phyloP scores from a whole-genome alignment of 2,113 vertebrate genomes.

The Tychaedon coryphoeus region DNA sequence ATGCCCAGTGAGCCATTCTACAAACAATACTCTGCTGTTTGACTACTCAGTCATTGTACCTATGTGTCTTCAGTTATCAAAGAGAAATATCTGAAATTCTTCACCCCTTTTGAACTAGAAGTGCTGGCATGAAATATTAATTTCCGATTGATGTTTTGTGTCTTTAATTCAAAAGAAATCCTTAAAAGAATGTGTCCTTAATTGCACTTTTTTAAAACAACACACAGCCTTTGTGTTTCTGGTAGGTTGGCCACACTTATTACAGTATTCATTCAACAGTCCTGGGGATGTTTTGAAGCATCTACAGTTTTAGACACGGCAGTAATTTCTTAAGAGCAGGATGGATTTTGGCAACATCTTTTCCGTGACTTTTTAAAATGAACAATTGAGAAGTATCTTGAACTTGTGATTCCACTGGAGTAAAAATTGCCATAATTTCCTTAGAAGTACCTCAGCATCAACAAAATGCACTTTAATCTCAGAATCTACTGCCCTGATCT shows the following conservation, averaged over 20 bases:
- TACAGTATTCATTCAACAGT: not conserved
- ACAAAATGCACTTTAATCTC: not conserved
- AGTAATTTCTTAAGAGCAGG: not conserved
- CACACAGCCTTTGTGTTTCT: not conserved
- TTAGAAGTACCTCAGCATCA: not conserved
- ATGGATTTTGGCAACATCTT: not conserved
- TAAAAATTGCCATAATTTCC: not conserved
- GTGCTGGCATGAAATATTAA: not conserved
- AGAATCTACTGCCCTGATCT: not conserved
- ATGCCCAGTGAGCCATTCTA: not conserved
- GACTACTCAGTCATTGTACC: not conserved
- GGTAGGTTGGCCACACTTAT: not conserved
- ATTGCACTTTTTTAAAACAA: not conserved
- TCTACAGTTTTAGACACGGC: not conserved
- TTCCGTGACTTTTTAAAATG: not conserved
- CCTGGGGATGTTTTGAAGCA: not conserved
- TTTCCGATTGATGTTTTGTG: not conserved
- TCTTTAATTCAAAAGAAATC: not conserved
- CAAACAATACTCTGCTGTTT: not conserved
- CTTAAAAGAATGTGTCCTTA: not conserved
- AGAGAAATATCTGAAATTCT: not conserved
- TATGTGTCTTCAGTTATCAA: not conserved
- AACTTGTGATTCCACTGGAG: not conserved
- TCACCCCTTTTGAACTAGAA: not conserved
- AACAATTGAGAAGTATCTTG: not conserved